Evolutionary conservation across 2,797 vertebrate genomes (phyloP).

Genomic region (Sebastes steindachneri): DNA sequence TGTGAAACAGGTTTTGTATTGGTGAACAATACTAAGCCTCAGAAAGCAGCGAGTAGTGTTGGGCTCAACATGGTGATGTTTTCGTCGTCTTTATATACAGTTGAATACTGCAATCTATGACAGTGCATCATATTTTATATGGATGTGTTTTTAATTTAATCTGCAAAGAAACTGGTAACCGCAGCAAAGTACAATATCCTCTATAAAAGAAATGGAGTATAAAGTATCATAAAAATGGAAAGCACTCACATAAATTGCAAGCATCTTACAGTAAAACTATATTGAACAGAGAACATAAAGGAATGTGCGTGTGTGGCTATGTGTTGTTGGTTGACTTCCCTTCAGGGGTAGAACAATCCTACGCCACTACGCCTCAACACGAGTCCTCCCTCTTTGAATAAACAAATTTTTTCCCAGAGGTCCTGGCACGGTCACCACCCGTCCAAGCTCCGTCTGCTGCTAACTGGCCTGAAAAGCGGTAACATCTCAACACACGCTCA

Average conservation of each 20-base stretch:
- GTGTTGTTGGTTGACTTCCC: background rate
- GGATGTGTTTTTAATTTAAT: background rate
- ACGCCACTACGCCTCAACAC: background rate
- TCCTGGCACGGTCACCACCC: background rate
- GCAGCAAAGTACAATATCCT: background rate
- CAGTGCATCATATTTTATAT: background rate
- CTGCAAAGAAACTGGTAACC: background rate
- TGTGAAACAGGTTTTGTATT: background rate
- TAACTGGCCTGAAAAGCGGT: slow-evolving; percentile 3
- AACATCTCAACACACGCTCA: slow-evolving; percentile 32
- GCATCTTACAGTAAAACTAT: background rate
- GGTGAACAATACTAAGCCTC: background rate
- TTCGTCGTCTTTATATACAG: background rate
- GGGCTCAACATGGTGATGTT: background rate
- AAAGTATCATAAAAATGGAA: background rate
- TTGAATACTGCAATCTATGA: background rate
- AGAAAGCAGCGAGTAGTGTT: background rate
- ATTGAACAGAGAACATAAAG: background rate
- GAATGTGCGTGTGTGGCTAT: background rate
- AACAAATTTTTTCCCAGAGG: background rate
- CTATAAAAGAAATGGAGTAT: background rate
- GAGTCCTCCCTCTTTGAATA: background rate
- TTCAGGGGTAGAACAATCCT: background rate
- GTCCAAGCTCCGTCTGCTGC: background rate
- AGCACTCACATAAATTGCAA: background rate